These are phyloP conservation scores for Chionomys nivalis DNA, from an alignment of 2,113 vertebrate species.

Conservation along the genomic window DNA sequence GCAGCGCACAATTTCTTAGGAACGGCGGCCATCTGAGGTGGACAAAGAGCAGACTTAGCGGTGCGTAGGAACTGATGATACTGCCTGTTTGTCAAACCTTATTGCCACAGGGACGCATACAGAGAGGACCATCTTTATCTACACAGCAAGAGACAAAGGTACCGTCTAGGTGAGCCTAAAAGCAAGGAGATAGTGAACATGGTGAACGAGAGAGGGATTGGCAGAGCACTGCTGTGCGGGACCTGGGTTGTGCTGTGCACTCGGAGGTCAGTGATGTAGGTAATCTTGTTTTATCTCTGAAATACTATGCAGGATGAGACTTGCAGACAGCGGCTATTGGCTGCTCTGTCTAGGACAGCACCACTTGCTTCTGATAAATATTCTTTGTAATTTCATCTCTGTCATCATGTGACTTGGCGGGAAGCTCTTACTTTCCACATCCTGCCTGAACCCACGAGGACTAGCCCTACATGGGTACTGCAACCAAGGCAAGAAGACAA, in stretches of 20 bases:
- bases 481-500: neutral
- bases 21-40: neutral
- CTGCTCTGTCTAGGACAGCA: neutral
- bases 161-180: neutral
- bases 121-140: neutral
- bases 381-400: conserved; percentile 8
- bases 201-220: neutral
- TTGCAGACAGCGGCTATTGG: neutral
- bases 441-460: neutral
- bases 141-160: neutral
- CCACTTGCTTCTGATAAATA: neutral
- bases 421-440: neutral
- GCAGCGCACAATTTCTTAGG: neutral
- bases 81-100: neutral
- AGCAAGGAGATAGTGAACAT: neutral
- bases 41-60: neutral
- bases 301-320: neutral
- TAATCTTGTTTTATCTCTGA: neutral
- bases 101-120: neutral
- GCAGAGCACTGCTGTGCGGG: no score
- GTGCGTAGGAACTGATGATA: neutral
- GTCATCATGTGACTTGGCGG: neutral
- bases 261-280: neutral
- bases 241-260: neutral
- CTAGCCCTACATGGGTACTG: neutral